Conservation (phyloP, 2,113 vertebrate species). For the Cariama cristata region DNA sequence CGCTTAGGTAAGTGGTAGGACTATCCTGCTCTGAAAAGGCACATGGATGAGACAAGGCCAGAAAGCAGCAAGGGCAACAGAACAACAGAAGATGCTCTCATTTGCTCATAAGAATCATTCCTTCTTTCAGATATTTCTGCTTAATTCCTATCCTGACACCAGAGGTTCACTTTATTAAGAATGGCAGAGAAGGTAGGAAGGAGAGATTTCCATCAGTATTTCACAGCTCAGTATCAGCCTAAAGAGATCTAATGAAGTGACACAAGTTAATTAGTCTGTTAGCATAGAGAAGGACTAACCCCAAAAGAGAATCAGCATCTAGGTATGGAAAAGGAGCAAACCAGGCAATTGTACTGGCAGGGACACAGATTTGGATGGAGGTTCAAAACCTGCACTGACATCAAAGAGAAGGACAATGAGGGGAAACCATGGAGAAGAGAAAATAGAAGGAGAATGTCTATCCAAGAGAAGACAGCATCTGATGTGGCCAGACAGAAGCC, state of each 20-base stretch:
- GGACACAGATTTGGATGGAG: neutral
- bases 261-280: neutral
- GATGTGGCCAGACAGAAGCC: neutral
- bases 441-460: neutral
- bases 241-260: neutral
- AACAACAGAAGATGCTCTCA: neutral
- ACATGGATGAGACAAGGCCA: neutral
- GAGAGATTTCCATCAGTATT: neutral
- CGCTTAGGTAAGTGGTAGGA: neutral
- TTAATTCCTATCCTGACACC: neutral
- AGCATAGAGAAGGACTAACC: neutral
- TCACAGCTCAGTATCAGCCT: neutral
- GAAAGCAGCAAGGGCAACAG: neutral
- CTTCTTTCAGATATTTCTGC: neutral
- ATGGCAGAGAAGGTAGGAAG: neutral
- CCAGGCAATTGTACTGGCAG: neutral
- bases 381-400: neutral
- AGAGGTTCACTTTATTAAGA: neutral
- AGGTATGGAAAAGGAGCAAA: neutral
- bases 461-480: neutral
- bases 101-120: neutral
- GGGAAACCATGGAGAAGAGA: neutral
- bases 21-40: neutral
- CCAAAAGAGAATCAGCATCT: neutral
- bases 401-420: accelerated